A percentile compares a stretch with the other conserved stretches of the same genome.
These are phyloP conservation scores for Melanostigma gelatinosum DNA, from an alignment of 2,113 vertebrate genomes.

Conservation along the genomic window DNA sequence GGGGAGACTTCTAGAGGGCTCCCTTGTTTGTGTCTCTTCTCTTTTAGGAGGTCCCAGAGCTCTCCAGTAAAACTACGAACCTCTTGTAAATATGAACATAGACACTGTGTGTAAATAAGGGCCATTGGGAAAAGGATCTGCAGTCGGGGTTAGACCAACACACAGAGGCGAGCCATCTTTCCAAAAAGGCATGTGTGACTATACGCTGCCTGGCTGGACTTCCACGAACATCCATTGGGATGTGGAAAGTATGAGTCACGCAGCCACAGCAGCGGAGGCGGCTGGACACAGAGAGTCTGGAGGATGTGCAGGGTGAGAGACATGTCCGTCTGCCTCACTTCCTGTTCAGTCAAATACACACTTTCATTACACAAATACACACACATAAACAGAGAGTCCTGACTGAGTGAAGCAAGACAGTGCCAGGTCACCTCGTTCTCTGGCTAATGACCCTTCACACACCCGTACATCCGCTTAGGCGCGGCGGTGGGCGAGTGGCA, in stretches of 20 bases:
- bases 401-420: slow-evolving; percentile 29
- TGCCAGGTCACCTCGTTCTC: slow-evolving; percentile 48
- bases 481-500: neutral
- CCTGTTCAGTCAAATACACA: slow-evolving; percentile 63
- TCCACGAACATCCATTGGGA: slow-evolving; percentile 71
- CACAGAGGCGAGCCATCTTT: slow-evolving; percentile 37
- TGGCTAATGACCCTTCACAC: slow-evolving; percentile 57
- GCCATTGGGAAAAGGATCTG: slow-evolving; percentile 41
- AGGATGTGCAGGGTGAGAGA: slow-evolving; percentile 80
- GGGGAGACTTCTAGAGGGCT: slow-evolving; percentile 63
- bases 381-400: slow-evolving; percentile 31
- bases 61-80: slow-evolving; percentile 52
- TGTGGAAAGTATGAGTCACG: slow-evolving; percentile 81
- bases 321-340: slow-evolving; percentile 75
- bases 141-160: slow-evolving; percentile 59
- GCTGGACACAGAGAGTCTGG: slow-evolving; percentile 67
- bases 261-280: slow-evolving; percentile 54
- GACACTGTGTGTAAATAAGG: slow-evolving; percentile 66
- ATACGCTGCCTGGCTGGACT: slow-evolving; percentile 56
- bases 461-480: slow-evolving; percentile 42
- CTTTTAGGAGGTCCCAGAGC: slow-evolving; percentile 42
- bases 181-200: slow-evolving; percentile 56
- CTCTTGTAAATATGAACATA: slow-evolving; percentile 66
- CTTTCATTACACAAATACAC: slow-evolving; percentile 48
- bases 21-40: slow-evolving; percentile 55